Base-by-base conservation (phyloP, 2,888 invertebrate genomes). In the Molanna angustata region DNA sequence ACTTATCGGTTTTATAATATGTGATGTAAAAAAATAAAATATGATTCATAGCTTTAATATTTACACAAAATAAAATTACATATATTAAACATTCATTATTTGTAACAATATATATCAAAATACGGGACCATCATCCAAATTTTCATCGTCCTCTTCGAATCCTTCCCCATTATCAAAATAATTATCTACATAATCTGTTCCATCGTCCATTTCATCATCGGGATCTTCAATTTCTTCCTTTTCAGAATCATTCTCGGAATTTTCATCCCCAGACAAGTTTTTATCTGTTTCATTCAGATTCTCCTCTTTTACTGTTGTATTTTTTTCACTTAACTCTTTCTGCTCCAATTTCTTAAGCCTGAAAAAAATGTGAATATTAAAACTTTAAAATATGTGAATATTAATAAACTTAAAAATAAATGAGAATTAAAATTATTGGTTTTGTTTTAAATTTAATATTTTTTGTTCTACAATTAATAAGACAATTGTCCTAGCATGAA, bases 161-260 rank as follows among this genome's bases (percentile, higher is more conserved):
- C 82, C 84, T 70, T 92, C 92, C 1, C 91, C 92, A 68, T 91
- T 90, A 67, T 92, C 91, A 69, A 92, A 92, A 67, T 90, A 91
- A 65, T 86, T 90, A 63, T 90, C 88, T 0, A 86, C 88, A 66
- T 92, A 92, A 68, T 92, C 91, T 17, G 90, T 92, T 16, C 91
- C 92, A 64, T 90, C 90, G 66, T 92, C 92, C 80, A 90, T 85
- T 69, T 92, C 91, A 65, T 90, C 86, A 63, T 91, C 90, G 6
- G 76, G 67, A 61, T 88, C 87, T 43, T 85, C 85, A 44, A 80
- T 78, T 54, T 84, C 83, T 52, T 81, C 80, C 37, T 77, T 80
- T 40, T 83, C 84, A 2, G 65, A 62, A 2, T 78, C 77, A 31
- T 78, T 79, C 52, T 74, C 76, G n/a, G n/a, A n/a, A 0, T 69